Evolutionary conservation across 2,113 vertebrate genomes (phyloP).

Genomic region (Myrmophylax atrothorax): DNA sequence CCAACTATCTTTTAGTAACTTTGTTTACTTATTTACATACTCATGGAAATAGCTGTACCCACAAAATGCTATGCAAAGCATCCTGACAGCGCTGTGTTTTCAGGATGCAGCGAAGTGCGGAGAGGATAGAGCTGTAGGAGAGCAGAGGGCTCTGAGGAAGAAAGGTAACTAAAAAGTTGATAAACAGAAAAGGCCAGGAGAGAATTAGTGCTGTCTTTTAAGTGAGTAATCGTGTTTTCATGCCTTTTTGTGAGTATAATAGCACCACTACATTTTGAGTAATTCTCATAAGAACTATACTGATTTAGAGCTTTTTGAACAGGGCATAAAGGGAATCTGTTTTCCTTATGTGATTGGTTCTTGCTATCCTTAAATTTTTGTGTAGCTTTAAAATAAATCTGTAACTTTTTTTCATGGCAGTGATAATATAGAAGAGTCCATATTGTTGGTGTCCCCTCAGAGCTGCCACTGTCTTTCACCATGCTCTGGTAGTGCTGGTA

Average conservation of each 20-base stretch:
- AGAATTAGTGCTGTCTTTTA: not conserved
- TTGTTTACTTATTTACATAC: not conserved
- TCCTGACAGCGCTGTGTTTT: not conserved
- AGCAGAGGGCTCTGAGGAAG: not conserved
- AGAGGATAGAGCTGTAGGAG: not conserved
- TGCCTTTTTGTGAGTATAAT: not conserved
- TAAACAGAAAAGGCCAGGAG: not conserved
- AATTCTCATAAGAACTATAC: not conserved
- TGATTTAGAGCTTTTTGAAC: not conserved
- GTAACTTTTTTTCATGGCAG: not conserved
- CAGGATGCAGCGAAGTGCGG: not conserved
- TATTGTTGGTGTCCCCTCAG: not conserved
- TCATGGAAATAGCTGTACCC: not conserved
- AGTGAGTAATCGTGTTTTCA: not conserved
- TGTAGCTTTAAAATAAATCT: not conserved
- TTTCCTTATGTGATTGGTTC: not conserved
- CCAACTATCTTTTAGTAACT: not conserved
- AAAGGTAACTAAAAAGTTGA: not conserved
- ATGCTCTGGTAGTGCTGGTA: not conserved
- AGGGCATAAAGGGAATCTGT: not conserved
- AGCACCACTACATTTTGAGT: not conserved
- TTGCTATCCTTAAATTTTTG: not conserved
- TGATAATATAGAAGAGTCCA: not conserved
- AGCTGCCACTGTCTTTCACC: not conserved
- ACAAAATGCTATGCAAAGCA: not conserved